Evolutionary conservation across 2,888 invertebrate genomes (phyloP).

Genomic region (Criorhina ranunculi): DNA sequence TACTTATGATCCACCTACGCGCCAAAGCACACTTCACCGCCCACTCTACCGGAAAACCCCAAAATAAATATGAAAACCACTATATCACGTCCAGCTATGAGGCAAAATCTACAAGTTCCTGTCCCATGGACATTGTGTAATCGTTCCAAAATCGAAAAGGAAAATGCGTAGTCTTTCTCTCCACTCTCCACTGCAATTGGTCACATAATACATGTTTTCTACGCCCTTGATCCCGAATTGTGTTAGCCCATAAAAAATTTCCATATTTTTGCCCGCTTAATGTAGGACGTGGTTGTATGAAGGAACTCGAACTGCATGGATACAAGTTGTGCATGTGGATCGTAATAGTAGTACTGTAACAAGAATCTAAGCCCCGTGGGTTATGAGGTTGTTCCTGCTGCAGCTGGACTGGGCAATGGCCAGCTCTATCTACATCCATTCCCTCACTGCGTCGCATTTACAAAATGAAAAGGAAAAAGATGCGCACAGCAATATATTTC

Average conservation of each 20-base stretch:
- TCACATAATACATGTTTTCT: constrained; percentile 38
- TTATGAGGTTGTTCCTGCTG: constrained; percentile 50
- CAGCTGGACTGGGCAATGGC: constrained; percentile 27
- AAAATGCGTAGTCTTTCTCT: neutral
- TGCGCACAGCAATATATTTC: constrained; percentile 48
- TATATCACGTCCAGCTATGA: too few relatives aligned
- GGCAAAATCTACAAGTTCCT: constrained; percentile 34
- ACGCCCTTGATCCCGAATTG: constrained; percentile 67
- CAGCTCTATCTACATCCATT: constrained; percentile 37
- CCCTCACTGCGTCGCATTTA: neutral
- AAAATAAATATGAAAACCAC: constrained; percentile 4
- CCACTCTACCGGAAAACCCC: constrained; percentile 26
- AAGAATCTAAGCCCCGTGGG: constrained; percentile 66
- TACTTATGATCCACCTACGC: constrained; percentile 46
- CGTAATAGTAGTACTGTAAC: constrained; percentile 4
- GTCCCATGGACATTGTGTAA: constrained; percentile 52
- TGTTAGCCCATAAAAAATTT: constrained; percentile 55
- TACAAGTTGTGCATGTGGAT: constrained; percentile 4
- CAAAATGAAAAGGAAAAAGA: constrained; percentile 33
- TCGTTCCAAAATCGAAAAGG: constrained; percentile 30
- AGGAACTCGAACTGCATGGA: constrained; percentile 31
- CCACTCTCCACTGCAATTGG: neutral
- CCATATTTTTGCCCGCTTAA: constrained; percentile 32
- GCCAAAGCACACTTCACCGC: constrained; percentile 32
- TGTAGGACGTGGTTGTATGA: constrained; percentile 7